Base-by-base conservation (phyloP, 2,113 vertebrate species). In the Cheilinus undulatus region DNA sequence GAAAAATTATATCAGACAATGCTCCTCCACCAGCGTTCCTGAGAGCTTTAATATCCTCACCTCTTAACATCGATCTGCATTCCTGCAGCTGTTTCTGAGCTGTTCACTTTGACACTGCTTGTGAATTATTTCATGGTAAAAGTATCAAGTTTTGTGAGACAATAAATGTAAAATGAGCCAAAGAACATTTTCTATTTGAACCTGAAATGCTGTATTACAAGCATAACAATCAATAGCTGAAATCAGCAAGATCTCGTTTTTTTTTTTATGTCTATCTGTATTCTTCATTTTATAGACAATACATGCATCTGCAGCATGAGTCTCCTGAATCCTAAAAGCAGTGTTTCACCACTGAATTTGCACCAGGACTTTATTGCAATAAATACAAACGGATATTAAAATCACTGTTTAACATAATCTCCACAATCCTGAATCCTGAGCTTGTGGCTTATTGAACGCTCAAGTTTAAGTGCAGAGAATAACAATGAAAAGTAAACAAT, bases 1-100 rank as follows among this genome's bases (percentile, higher is more conserved):
- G 26, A 49, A 23, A 80, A 72, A 78, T 74, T 65, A 81, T 73
- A 80, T 62, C 72, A 74, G 83, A 77, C 80, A 73, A 64, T 50
- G 65, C 81, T 73, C 74, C 69, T 64, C 65, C 78, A 71, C 77
- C 54, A 72, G 51, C 7, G 5, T 13, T 13, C 15, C 26, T 50
- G 19, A 40, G 17, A 32, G 52, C 19, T 56, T 43, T 1, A 65
- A 27, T 22, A 36, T 64, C 72, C n/a, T 9, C 28, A 4, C 1
- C 0, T 60, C 71, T 46, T 27, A 20, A 48, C 11, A 51, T 66
- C 0, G 3, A 73, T 67, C 50, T 42, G 13, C 28, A 22, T 20
- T 60, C 5, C 3, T 27, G 46, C 53, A 58, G 0, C 69, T 24
- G 36, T 27, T 62, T 50, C 4, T 23, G 17, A 45, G 23, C 4